Evolutionary conservation across 2,113 vertebrate genomes (phyloP), one percentile per base, ranked within the genome.

Genomic region (Coreoperca whiteheadi): DNA sequence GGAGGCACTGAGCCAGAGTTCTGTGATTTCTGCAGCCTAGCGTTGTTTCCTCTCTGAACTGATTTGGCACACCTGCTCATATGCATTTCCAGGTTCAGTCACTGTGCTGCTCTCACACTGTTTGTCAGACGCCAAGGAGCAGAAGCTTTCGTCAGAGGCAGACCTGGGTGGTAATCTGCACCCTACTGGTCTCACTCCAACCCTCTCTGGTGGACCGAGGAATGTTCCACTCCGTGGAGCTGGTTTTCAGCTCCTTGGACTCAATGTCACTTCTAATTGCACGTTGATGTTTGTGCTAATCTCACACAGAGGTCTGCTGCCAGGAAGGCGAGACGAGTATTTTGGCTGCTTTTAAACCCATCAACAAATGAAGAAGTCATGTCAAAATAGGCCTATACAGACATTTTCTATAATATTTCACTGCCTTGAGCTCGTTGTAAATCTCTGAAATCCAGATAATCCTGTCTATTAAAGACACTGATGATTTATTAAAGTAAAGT

Each of bases 31-130:
- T 80, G 81, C 70, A 56, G 79, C 84, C 77, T 70, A 74, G 69
- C 16, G 23, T 73, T 57, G 81, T 83, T 86, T 81, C 85, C 73
- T 57, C 34, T 1, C 81, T 68, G 46, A 85, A 79, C 68, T 77
- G 56, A 81, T 91, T 88, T 86, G 90, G 86, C 91, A 79, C 87
- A 93, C 88, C 92, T 90, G 85, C 88, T 88, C 74, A 3, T 64
- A 77, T 85, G 77, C 81, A 16, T 82, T 87, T 86, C 76, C 70
- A 84, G 50, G 48, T 79, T 74, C 2, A 1, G 64, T 87, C 79
- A 11, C 41, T 37, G 37, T 16, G 68, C 71, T 8, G 75, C 73
- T 59, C 85, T 71, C 71, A 46, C 48, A 79, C 88, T 77, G 90
- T 82, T 90, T 69, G 77, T 90, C 87, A 88, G 85, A 83, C 68